Evolutionary conservation across 2,797 vertebrate genomes (phyloP).

Genomic region (Lepus townsendii): DNA sequence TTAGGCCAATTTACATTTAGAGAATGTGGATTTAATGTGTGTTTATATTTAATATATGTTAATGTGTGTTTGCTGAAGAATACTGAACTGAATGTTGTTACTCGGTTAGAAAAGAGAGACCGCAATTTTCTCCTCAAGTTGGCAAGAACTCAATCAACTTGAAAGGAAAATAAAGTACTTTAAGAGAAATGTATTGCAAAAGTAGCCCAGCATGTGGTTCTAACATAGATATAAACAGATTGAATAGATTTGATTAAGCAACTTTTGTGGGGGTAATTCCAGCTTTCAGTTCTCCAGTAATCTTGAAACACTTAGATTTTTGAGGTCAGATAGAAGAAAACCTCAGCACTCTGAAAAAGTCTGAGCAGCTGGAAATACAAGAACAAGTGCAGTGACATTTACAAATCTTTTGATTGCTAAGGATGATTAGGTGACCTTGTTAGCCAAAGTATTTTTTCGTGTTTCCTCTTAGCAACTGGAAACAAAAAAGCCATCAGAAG

Average conservation of each 20-base stretch:
- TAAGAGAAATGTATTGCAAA: slow-evolving; percentile 39
- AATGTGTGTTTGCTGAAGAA: background rate
- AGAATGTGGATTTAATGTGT: background rate
- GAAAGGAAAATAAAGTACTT: background rate
- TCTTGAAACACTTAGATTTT: slow-evolving; percentile 46
- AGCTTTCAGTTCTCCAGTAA: slow-evolving; percentile 64
- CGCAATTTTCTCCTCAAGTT: background rate
- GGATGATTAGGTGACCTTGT: slow-evolving; percentile 73
- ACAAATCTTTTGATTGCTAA: slow-evolving; percentile 78
- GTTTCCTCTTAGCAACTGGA: slow-evolving; percentile 64
- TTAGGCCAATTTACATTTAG: background rate
- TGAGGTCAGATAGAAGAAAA: slow-evolving; percentile 79
- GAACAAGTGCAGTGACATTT: slow-evolving; percentile 86
- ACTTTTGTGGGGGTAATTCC: slow-evolving; percentile 66
- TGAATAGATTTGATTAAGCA: slow-evolving; percentile 54
- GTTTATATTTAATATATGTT: background rate
- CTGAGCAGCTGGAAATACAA: slow-evolving; percentile 73
- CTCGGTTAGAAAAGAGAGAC: slow-evolving; percentile 35
- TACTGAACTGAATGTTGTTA: background rate
- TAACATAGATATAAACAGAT: background rate
- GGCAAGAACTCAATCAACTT: slow-evolving; percentile 20
- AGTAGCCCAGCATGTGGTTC: background rate
- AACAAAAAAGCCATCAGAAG: background rate
- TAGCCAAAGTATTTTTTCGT: slow-evolving; percentile 54
- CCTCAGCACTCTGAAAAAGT: slow-evolving; percentile 60